Evolutionary conservation across 2,113 vertebrate genomes (phyloP).

Genomic region (Clarias macrocephalus): DNA sequence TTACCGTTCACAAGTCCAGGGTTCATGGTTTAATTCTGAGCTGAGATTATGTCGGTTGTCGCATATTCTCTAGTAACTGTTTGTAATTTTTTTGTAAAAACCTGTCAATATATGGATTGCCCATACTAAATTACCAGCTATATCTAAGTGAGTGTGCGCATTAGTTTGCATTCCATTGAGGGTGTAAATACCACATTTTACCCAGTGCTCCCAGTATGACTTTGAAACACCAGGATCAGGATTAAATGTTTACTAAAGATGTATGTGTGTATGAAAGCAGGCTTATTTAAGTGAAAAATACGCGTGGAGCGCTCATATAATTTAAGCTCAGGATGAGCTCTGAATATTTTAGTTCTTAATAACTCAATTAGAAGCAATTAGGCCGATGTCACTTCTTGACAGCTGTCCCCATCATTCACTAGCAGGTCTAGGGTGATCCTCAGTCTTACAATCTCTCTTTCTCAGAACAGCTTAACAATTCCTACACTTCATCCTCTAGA

Average conservation of each 20-base stretch:
- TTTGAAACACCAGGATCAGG: not conserved
- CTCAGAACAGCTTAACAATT: slow-evolving; percentile 44
- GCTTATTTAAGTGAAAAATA: not conserved
- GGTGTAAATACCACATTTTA: not conserved
- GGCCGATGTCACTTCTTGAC: slow-evolving; percentile 13
- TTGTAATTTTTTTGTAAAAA: not conserved
- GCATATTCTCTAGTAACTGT: not conserved
- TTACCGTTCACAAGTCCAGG: not conserved
- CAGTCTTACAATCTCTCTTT: not conserved
- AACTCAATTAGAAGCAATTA: slow-evolving; percentile 27
- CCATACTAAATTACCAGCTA: not conserved
- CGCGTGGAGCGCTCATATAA: not conserved
- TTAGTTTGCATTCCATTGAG: not conserved
- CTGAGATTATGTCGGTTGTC: not conserved
- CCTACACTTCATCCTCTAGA: slow-evolving; percentile 40
- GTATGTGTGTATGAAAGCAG: not conserved
- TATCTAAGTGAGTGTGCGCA: not conserved
- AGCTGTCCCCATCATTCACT: slow-evolving; percentile 21
- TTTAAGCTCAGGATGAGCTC: not conserved
- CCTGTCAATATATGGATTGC: not conserved
- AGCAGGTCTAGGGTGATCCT: not conserved
- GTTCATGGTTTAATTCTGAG: not conserved
- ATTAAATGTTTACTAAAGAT: not conserved
- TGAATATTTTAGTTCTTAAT: not conserved
- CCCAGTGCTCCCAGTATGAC: not conserved